Evolutionary conservation across 2,888 invertebrate species (phyloP), one percentile per base, ranked within the genome.

Genomic region (Hipparchia semele): DNA sequence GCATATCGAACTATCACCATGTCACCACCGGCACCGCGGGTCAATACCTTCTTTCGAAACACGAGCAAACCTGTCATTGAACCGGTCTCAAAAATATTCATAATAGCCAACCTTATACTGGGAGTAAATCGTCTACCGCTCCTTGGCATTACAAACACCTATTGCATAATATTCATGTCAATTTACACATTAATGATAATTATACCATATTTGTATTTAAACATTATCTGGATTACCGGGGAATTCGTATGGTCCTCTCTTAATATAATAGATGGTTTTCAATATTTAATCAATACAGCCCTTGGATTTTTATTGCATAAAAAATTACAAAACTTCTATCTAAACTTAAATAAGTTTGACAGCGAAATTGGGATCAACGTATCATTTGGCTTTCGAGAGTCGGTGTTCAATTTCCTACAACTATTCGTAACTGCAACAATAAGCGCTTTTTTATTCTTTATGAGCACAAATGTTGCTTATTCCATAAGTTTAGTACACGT

Each of bases 391-490:
- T 58, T 53, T 33, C 64, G 68, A 59, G 46, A 59, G 13, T 61
- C 10, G 9, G n/a, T 59, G n/a, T 59, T 70, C 12, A 68, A 71
- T 51, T 56, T 9, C 86, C 83, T 64, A 71, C 88, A 68, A 33
- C 33, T 69, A 53, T 53, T 69, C 13, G 53, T 45, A 45, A 69
- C 69, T n/a, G 5, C 61, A 45, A 7, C 39, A 45, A 2, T 12
- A 12, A 53, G 9, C 12, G 10, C 10, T 39, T 2, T n/a, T 10
- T 23, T 68, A n/a, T 68, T 45, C 46, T 51, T 67, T n/a, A n/a
- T n/a, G 1, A 10, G 10, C 10, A 23, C 23, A 9, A 13, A 23
- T 5, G 8, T 45, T 51, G 13, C n/a, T 6, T 0, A 6, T 23
- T 5, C 3, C n/a, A 45, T 8, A 13, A 2, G 3, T 13, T 10